Base-by-base conservation (phyloP, 2,888 invertebrate species). In the Troides helena region DNA sequence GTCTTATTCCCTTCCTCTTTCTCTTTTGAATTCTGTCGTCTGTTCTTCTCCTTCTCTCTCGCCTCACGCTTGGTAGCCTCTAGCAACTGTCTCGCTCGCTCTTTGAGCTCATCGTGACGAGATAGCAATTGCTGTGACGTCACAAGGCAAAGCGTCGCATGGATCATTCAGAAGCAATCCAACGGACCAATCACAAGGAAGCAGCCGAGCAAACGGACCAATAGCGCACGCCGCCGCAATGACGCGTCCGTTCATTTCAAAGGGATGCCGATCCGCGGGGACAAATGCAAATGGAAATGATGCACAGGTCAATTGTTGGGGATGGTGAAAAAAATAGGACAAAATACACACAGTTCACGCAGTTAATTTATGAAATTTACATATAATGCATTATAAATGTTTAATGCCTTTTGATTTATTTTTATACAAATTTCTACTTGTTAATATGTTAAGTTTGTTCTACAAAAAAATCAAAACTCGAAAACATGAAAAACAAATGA, bases 101-200 rank as follows among this genome's bases (percentile, higher is more conserved):
- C 97, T 85, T 96, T 95, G 78, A 98, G 93, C 90, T 97, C 97
- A 78, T 96, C 96, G 83, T 97, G 97, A 69, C 97, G 95, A 77
- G 96, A 95, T 81, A 96, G 92, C 84, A 96, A 92, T 91, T 95
- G 95, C 96, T 96, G 90, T 85, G 80, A 70, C 77, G 76, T 78
- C 57, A 21, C 57, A 57, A 57, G 10, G 18, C 57, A 57, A 57
- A 18, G 71, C 58, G 67, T 58, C 68, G 62, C 58, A 71, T 58
- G 65, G 74, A 74, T 77, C 79, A 78, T 78, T 79, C 76, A 72
- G 70, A 78, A 80, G 80, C 76, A 73, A 77, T 76, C 74, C 76
- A 74, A 73, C 67, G 72, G 70, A 66, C 74, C 73, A 72, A 74
- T 74, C 75, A 77, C 78, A 85, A 85, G 82, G 83, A 80, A 75